Evolutionary conservation across 1,140 invertebrate species (phyloP), one percentile per base, ranked within the genome.

Genomic region (Panonychus citri): DNA sequence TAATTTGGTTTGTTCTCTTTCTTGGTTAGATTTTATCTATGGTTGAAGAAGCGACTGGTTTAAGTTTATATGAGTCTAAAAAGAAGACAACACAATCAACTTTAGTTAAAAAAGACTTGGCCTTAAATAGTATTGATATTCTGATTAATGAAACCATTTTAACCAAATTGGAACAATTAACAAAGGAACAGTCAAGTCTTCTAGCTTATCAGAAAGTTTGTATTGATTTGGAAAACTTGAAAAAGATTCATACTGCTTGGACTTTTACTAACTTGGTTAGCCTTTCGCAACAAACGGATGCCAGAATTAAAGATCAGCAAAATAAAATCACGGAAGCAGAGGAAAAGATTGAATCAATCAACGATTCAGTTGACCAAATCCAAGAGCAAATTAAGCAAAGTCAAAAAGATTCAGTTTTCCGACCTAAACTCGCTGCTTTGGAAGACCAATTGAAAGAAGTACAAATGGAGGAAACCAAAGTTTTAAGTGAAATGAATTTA

Each of bases 21-120:
- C 25, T 62, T 59, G 53, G 59, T 63, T 68, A 80, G 81, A 94
- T 97, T 67, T 73, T 98, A 34, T 85, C 86, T 0, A 96, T 99
- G 90, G 82, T 99, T 57, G 95, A 99, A 73, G 95, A 99, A 74
- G 91, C 94, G 26, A 90, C 91, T 1, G 94, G 94, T n/a, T 96
- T 94, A 1, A 81, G 83, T 64, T 82, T 95, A 78, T 98, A 97
- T 71, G 91, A 98, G 70, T 77, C 77, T 1, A 98, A 98, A 67
- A 91, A 89, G 65, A 81, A 87, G 63, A 76, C 75, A 34, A 82
- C 89, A 0, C 75, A 86, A 58, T 86, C 81, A 66, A 84, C 81
- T 0, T 89, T 98, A 59, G 83, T 85, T 60, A 91, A 90, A 64
- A 98, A 98, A 71, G 86, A 98, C 71, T 77, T 76, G 3, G 91